Conservation (phyloP, 2,113 vertebrate species). For the Hemichromis elongatus region DNA sequence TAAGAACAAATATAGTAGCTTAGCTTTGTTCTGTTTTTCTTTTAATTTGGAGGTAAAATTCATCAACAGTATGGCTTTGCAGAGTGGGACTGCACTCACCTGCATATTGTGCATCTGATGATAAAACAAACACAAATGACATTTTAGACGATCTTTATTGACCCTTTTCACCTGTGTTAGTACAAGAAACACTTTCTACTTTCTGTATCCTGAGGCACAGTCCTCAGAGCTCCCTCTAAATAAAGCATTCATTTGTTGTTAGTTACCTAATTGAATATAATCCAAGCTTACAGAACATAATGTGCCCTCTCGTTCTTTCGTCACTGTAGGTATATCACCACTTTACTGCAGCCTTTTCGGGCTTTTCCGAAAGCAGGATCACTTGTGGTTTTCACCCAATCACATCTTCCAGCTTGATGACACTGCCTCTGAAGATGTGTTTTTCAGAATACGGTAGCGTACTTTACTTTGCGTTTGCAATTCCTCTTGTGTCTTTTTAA, state of each 20-base stretch:
- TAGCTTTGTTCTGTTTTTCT: neutral
- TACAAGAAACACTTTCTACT: slow-evolving; percentile 28
- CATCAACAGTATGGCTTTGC: neutral
- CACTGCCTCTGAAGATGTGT: slow-evolving; percentile 73
- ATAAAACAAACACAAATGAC: slow-evolving; percentile 52
- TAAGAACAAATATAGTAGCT: neutral
- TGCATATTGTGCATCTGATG: slow-evolving; percentile 45
- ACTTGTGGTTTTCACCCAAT: slow-evolving; percentile 90
- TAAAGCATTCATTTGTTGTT: neutral
- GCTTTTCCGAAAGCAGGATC: slow-evolving; percentile 84
- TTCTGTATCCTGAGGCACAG: neutral
- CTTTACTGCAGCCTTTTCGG: slow-evolving; percentile 88
- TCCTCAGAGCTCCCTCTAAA: neutral
- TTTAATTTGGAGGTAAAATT: neutral
- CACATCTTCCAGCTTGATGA: slow-evolving; percentile 88
- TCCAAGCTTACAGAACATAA: neutral
- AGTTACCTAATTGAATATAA: neutral
- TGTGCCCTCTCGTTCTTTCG: neutral
- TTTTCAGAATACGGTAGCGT: slow-evolving; percentile 85
- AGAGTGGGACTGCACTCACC: neutral
- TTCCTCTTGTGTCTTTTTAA: neutral
- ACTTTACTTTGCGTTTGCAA: neutral
- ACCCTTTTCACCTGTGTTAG: slow-evolving; percentile 23
- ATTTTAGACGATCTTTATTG: slow-evolving; percentile 36
- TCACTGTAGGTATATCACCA: slow-evolving; percentile 82